phyloP scores from a whole-genome alignment of 2,888 invertebrate genomes.

The Xanthorhoe spadicearia region DNA sequence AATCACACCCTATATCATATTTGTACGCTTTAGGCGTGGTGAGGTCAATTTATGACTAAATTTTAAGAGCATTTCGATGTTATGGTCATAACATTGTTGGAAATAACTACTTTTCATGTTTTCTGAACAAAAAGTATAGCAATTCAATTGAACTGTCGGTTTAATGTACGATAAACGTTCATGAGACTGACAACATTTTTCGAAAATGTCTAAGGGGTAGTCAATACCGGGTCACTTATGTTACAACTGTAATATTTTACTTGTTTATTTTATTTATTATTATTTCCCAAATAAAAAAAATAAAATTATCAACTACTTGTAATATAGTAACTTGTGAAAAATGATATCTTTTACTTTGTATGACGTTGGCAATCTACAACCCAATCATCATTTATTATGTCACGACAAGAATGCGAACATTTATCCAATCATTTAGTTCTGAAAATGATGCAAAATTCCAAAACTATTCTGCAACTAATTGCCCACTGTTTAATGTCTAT shows the following conservation, averaged over 20 bases:
- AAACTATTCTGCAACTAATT: slow-evolving; percentile 54
- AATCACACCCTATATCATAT: slow-evolving; percentile 68
- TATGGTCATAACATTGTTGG: slow-evolving; percentile 33
- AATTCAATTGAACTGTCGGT: slow-evolving; percentile 6
- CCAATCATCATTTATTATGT: background rate
- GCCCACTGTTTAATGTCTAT: slow-evolving; percentile 61
- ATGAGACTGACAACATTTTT: no score
- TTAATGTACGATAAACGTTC: background rate
- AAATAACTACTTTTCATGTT: slow-evolving; percentile 5
- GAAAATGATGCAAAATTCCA: slow-evolving; percentile 23
- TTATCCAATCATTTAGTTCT: background rate
- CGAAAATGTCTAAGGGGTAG: no score
- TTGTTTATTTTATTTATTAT: no score
- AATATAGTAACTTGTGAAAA: no score
- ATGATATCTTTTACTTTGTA: background rate
- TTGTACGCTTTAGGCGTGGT: slow-evolving; percentile 60
- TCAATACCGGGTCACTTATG: no score
- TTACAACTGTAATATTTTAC: no score
- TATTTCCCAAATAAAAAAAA: no score
- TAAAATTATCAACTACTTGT: no score
- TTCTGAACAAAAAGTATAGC: background rate
- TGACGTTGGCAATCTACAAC: background rate
- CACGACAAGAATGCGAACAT: background rate
- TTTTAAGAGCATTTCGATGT: slow-evolving; percentile 50
- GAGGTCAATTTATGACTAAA: slow-evolving; percentile 75